These are phyloP conservation scores for Hyalella azteca DNA, from an alignment of 2,888 invertebrate species.

Conservation along the genomic window DNA sequence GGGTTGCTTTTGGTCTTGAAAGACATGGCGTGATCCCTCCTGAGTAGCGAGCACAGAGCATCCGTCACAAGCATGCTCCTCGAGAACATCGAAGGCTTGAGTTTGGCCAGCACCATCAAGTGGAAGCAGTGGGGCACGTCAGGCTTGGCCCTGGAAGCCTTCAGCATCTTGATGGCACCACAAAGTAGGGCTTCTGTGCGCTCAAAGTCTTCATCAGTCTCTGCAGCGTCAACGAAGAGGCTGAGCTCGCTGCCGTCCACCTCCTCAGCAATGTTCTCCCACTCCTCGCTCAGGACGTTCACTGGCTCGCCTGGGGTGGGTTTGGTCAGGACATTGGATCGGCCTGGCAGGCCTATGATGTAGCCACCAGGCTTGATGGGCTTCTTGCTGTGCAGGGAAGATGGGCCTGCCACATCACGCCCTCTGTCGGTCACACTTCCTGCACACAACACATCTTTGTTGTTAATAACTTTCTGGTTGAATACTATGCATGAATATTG, in stretches of 20 bases:
- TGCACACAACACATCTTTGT: no score
- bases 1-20: constrained; percentile 83
- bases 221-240: constrained; percentile 75
- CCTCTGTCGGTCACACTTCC: constrained; percentile 42
- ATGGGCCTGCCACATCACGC: constrained; percentile 46
- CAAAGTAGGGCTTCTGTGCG: constrained; percentile 79
- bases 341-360: constrained; percentile 31
- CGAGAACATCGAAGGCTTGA: constrained; percentile 71
- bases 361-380: constrained; percentile 63
- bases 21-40: constrained; percentile 70
- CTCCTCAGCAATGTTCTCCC: constrained; percentile 78
- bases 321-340: not conserved
- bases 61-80: constrained; percentile 64
- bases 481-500: no score
- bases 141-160: constrained; percentile 83
- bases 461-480: no score
- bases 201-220: constrained; percentile 78
- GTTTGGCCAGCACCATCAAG: constrained; percentile 80
- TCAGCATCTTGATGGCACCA: constrained; percentile 77
- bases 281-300: constrained; percentile 66
- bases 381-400: constrained; percentile 49
- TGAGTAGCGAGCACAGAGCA: constrained; percentile 77
- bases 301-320: constrained; percentile 60
- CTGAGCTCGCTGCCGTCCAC: constrained; percentile 79
- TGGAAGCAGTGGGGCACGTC: constrained; percentile 79